Evolutionary conservation across 1,140 invertebrate species (phyloP).

Genomic region (Leptopilina boulardi): DNA sequence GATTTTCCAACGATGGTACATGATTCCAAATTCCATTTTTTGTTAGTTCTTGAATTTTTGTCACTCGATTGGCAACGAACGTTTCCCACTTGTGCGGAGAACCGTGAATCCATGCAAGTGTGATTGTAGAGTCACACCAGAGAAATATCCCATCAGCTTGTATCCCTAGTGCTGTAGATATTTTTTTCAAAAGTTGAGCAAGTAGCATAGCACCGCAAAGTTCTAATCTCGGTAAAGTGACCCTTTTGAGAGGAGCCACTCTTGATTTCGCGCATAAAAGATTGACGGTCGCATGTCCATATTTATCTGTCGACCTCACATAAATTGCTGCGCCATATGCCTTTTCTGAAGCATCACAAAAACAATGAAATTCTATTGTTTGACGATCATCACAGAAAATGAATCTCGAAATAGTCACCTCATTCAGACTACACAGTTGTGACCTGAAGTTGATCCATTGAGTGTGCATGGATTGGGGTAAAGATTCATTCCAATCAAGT

Average conservation of each 20-base stretch:
- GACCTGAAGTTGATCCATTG: slow-evolving; percentile 47
- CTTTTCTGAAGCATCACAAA: slow-evolving; percentile 59
- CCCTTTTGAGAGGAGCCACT: slow-evolving; percentile 14
- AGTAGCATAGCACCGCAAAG: slow-evolving; percentile 70
- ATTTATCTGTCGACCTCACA: neutral
- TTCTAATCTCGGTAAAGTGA: slow-evolving; percentile 67
- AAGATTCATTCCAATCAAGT: slow-evolving; percentile 33
- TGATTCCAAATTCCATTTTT: neutral
- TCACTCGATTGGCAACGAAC: slow-evolving; percentile 64
- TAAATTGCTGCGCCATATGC: slow-evolving; percentile 63
- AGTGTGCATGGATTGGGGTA: slow-evolving; percentile 42
- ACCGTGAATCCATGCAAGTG: slow-evolving; percentile 60
- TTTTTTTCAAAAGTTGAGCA: slow-evolving; percentile 59
- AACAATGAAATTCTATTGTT: slow-evolving; percentile 58
- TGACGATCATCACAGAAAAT: slow-evolving; percentile 31
- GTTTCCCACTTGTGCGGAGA: slow-evolving; percentile 54
- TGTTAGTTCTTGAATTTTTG: slow-evolving; percentile 25
- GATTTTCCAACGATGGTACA: slow-evolving; percentile 5
- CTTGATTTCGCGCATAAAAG: slow-evolving; percentile 30
- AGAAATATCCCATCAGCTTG: slow-evolving; percentile 25
- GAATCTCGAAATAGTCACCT: slow-evolving; percentile 49
- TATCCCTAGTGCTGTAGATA: slow-evolving; percentile 32
- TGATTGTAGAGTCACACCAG: slow-evolving; percentile 59
- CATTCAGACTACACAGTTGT: slow-evolving; percentile 39
- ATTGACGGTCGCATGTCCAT: neutral